Percentiles rank a stretch among this genome's conserved stretches.
These are phyloP conservation scores for Phymatocera aterrima DNA, from an alignment of 2,888 invertebrate species.

Conservation along the genomic window DNA sequence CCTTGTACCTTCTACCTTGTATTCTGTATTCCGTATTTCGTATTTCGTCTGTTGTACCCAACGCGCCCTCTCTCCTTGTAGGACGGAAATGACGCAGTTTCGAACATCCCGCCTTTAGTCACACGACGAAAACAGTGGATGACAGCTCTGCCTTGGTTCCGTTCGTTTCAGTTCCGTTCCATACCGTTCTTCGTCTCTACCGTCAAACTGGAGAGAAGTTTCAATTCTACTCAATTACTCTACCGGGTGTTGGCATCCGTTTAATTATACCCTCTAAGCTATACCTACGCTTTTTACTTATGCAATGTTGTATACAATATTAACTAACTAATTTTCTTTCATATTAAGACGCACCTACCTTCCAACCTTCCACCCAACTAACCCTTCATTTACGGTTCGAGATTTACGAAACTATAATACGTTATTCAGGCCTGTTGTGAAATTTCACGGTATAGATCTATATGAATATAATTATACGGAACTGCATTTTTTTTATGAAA, in stretches of 20 bases:
- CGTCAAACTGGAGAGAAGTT: background rate
- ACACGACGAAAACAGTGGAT: conserved; percentile 26
- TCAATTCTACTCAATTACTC: conserved; percentile 32
- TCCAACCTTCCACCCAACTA: no score
- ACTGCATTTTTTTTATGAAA: no score
- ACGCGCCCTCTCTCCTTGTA: background rate
- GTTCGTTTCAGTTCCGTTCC: background rate
- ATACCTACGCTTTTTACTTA: background rate
- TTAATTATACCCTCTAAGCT: conserved; percentile 4
- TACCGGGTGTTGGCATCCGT: conserved; percentile 27
- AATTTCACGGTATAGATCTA: no score
- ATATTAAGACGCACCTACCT: no score
- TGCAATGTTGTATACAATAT: background rate
- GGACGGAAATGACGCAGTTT: conserved; percentile 28
- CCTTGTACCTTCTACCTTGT: background rate
- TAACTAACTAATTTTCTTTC: no score
- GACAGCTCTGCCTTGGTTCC: conserved; percentile 10
- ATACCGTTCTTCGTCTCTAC: background rate
- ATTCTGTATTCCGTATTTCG: background rate
- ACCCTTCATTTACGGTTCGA: no score
- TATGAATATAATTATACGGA: no score
- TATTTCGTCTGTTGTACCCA: no score
- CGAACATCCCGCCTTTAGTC: conserved; percentile 40
- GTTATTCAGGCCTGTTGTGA: no score
- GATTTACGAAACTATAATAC: no score